These are phyloP conservation scores for Drosophila yooni DNA, from an alignment of 2,888 invertebrate species.

Conservation along the genomic window DNA sequence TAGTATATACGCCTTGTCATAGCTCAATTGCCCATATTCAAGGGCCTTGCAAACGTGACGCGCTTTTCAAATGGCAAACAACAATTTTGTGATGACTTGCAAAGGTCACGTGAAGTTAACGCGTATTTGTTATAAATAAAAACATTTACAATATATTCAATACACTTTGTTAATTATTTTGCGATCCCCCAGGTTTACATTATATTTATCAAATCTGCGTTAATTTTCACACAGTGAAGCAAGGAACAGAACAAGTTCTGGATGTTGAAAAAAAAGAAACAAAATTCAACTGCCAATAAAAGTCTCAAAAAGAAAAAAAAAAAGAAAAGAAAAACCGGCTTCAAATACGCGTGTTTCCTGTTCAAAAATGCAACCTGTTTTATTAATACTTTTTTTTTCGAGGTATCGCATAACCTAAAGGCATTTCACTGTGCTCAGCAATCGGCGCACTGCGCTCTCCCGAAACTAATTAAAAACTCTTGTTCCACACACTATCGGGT, in stretches of 20 bases:
- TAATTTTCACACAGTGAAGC: slow-evolving; percentile 48
- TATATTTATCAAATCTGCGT: slow-evolving; percentile 52
- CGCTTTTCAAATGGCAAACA: slow-evolving; percentile 51
- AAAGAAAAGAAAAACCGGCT: slow-evolving; percentile 65
- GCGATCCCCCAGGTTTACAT: slow-evolving; percentile 16
- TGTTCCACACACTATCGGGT: slow-evolving; percentile 36
- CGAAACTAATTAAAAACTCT: slow-evolving; percentile 69
- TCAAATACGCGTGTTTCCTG: slow-evolving; percentile 66
- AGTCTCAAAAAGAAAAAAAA: slow-evolving; percentile 33
- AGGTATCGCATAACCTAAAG: slow-evolving; percentile 59
- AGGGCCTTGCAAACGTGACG: slow-evolving; percentile 59
- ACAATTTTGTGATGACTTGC: slow-evolving; percentile 56
- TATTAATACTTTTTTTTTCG: slow-evolving; percentile 14
- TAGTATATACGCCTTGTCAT: slow-evolving; percentile 6
- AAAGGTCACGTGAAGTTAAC: slow-evolving; percentile 59
- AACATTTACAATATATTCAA: not conserved
- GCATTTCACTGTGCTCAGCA: slow-evolving; percentile 31
- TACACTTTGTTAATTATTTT: slow-evolving; percentile 11
- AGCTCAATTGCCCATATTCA: slow-evolving; percentile 22
- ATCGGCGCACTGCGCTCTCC: slow-evolving; percentile 9
- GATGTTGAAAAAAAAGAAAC: slow-evolving; percentile 12
- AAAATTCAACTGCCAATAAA: slow-evolving; percentile 49
- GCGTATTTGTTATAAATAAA: slow-evolving; percentile 55
- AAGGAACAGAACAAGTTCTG: slow-evolving; percentile 65
- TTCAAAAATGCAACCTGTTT: slow-evolving; percentile 64